A percentile compares a stretch with the other conserved stretches of the same genome.
These are phyloP conservation scores for Amphibalanus amphitrite DNA, from an alignment of 1,140 invertebrate species.

Conservation along the genomic window DNA sequence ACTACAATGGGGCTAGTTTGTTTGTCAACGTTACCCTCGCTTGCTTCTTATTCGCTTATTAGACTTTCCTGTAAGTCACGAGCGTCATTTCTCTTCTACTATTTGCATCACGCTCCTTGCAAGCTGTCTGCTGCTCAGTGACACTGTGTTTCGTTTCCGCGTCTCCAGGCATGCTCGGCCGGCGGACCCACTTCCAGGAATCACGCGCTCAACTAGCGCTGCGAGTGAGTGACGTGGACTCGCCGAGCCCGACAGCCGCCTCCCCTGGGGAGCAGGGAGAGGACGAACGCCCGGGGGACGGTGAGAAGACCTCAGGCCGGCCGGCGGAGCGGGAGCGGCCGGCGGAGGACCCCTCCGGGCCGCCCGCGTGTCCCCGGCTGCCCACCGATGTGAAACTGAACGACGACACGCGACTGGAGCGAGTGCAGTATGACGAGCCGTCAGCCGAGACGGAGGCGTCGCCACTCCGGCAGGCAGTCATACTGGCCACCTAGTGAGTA, in stretches of 20 bases:
- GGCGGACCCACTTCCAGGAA: not conserved
- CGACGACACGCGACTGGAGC: not conserved
- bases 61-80: not conserved
- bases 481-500: not conserved
- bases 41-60: not conserved
- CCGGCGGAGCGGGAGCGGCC: not conserved
- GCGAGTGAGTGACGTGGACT: too few species aligned
- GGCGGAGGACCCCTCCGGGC: not conserved
- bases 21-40: not conserved
- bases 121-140: not conserved
- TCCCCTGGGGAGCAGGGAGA: too few species aligned
- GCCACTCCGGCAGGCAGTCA: not conserved
- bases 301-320: not conserved
- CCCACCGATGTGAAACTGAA: not conserved
- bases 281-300: not conserved
- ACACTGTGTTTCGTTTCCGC: not conserved
- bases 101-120: not conserved
- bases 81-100: too few species aligned
- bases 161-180: not conserved
- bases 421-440: not conserved
- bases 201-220: not conserved
- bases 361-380: not conserved
- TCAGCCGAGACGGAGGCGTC: not conserved
- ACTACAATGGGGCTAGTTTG: not conserved
- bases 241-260: not conserved